Evolutionary conservation across 2,888 invertebrate genomes (phyloP).

Genomic region (Athripsodes cinereus): DNA sequence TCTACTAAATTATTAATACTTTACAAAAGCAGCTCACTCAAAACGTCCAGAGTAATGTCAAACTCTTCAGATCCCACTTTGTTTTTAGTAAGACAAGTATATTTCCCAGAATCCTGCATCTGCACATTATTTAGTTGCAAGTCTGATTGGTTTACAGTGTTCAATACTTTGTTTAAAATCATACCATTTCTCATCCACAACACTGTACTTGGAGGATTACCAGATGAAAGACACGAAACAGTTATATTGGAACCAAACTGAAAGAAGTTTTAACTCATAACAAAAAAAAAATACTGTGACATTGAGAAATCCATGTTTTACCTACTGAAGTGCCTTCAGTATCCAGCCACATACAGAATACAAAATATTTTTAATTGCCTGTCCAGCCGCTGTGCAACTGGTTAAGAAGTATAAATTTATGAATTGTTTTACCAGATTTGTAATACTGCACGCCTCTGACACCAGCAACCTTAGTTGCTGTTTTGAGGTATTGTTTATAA

Average conservation of each 20-base stretch:
- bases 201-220: slow-evolving; percentile 51
- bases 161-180: slow-evolving; percentile 31
- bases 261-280: too few relatives aligned
- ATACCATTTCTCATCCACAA: slow-evolving; percentile 53
- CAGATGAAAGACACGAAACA: slow-evolving; percentile 50
- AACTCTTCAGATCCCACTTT: slow-evolving; percentile 44
- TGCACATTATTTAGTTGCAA: slow-evolving; percentile 34
- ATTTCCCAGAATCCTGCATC: slow-evolving; percentile 41
- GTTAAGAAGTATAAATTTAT: too few relatives aligned
- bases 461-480: too few relatives aligned
- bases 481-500: too few relatives aligned
- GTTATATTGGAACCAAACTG: slow-evolving; percentile 36
- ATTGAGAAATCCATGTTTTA: too few relatives aligned
- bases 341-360: too few relatives aligned
- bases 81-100: slow-evolving; percentile 52
- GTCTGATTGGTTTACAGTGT: slow-evolving; percentile 35
- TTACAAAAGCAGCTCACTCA: slow-evolving; percentile 33
- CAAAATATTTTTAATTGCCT: too few relatives aligned
- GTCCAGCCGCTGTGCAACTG: too few relatives aligned
- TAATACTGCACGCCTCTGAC: too few relatives aligned
- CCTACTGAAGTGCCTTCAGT: too few relatives aligned
- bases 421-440: too few relatives aligned
- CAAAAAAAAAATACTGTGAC: neutral
- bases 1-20: too few relatives aligned
- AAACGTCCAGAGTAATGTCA: slow-evolving; percentile 38